These are phyloP conservation scores for Alviniconcha marisindica DNA, from an alignment of 1,140 invertebrate genomes.

Conservation along the genomic window DNA sequence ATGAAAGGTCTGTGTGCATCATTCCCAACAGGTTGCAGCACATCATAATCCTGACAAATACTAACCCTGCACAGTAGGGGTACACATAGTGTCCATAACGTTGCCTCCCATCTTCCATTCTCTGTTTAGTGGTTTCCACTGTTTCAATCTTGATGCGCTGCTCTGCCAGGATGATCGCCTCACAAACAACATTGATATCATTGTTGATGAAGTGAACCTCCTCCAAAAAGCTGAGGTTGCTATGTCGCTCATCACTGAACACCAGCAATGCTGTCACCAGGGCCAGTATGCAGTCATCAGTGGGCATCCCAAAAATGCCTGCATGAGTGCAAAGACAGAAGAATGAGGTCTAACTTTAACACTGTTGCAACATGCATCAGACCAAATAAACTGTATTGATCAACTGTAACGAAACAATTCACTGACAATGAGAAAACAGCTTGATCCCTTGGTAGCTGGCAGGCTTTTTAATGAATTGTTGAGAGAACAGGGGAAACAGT, in stretches of 20 bases:
- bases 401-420: too few species aligned
- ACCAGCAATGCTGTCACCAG: conserved; percentile 51
- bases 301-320: conserved; percentile 53
- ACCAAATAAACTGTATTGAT: too few species aligned
- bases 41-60: neutral
- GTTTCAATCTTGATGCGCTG: neutral
- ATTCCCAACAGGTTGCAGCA: neutral
- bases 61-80: neutral
- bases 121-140: neutral
- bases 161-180: conserved; percentile 39
- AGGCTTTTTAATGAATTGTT: too few species aligned
- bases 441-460: too few species aligned
- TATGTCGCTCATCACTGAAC: conserved; percentile 9
- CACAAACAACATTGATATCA: conserved; percentile 50
- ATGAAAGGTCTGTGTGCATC: too few species aligned
- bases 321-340: too few species aligned
- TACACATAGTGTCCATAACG: neutral
- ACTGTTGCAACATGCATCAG: too few species aligned
- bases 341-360: too few species aligned
- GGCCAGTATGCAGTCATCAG: conserved; percentile 48
- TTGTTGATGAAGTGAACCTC: conserved; percentile 57
- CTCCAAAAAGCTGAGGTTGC: conserved; percentile 15
- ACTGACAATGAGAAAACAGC: too few species aligned
- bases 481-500: too few species aligned
- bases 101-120: neutral